These are phyloP conservation scores for Zaprionus taronus DNA, from an alignment of 1,140 invertebrate genomes.

Conservation along the genomic window DNA sequence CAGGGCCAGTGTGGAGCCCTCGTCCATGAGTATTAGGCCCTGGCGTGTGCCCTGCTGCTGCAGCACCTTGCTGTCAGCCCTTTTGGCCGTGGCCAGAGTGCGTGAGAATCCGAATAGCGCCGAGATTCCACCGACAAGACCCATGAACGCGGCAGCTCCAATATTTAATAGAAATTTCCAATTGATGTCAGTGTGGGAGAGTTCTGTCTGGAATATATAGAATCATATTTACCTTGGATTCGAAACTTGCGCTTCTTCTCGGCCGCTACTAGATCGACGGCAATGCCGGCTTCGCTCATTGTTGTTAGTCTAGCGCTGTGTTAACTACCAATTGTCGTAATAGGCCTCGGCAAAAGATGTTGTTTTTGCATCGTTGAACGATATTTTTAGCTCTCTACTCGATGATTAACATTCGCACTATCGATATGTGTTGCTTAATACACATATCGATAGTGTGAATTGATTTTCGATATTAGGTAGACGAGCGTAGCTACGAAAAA, in stretches of 20 bases:
- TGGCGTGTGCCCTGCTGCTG: conserved; percentile 92
- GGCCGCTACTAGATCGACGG: conserved; percentile 56
- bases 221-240: conserved; percentile 71
- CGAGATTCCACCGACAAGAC: conserved; percentile 91
- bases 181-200: neutral
- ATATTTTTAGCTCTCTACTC: neutral
- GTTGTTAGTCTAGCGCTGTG: neutral
- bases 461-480: neutral
- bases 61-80: conserved; percentile 91
- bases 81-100: conserved; percentile 91
- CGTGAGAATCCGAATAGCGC: conserved; percentile 92
- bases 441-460: neutral
- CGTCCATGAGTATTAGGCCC: conserved; percentile 88
- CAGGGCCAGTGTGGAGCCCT: conserved; percentile 91
- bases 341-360: neutral
- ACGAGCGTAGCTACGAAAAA: neutral
- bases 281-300: conserved; percentile 60
- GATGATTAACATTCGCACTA: neutral
- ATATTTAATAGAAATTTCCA: neutral
- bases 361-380: neutral
- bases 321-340: conserved; percentile 56
- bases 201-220: neutral
- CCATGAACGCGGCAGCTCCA: conserved; percentile 89
- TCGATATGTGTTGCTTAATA: too few relatives aligned
- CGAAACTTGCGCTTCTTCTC: conserved; percentile 70